These are phyloP conservation scores for Parnassius apollo DNA, from an alignment of 2,888 invertebrate species.

Conservation along the genomic window DNA sequence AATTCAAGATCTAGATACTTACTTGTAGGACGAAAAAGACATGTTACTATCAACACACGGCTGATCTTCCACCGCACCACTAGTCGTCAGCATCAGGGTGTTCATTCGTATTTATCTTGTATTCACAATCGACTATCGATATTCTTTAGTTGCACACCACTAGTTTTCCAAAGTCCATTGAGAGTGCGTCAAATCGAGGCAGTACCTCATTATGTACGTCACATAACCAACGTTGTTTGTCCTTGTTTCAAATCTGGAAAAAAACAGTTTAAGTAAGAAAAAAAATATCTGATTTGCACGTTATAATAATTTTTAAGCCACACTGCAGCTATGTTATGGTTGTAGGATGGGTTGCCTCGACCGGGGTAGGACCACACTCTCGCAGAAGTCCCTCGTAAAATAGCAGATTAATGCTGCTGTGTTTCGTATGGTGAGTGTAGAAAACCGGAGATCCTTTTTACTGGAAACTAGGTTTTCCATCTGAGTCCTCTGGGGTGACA, in stretches of 20 bases:
- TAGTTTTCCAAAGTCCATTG: slow-evolving; percentile 50
- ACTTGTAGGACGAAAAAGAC: slow-evolving; percentile 76
- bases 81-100: slow-evolving; percentile 75
- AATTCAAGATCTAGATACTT: slow-evolving; percentile 40
- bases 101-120: slow-evolving; percentile 60
- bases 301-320: neutral
- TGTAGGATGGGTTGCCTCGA: too few species aligned
- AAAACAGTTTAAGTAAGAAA: slow-evolving; percentile 28
- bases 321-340: too few species aligned
- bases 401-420: too few species aligned
- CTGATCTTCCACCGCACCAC: slow-evolving; percentile 69
- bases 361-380: too few species aligned
- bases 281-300: neutral
- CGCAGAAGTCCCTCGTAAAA: too few species aligned
- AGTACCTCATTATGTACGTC: slow-evolving; percentile 48
- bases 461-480: too few species aligned
- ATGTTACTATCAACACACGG: slow-evolving; percentile 70
- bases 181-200: slow-evolving; percentile 57
- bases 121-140: slow-evolving; percentile 34
- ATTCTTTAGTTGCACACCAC: slow-evolving; percentile 48
- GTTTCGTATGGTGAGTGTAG: too few species aligned
- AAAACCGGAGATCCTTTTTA: too few species aligned
- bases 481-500: too few species aligned
- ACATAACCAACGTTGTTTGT: slow-evolving; percentile 55
- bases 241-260: slow-evolving; percentile 53